phyloP scores from a whole-genome alignment of 1,140 invertebrate species.

The Cotesia glomerata region DNA sequence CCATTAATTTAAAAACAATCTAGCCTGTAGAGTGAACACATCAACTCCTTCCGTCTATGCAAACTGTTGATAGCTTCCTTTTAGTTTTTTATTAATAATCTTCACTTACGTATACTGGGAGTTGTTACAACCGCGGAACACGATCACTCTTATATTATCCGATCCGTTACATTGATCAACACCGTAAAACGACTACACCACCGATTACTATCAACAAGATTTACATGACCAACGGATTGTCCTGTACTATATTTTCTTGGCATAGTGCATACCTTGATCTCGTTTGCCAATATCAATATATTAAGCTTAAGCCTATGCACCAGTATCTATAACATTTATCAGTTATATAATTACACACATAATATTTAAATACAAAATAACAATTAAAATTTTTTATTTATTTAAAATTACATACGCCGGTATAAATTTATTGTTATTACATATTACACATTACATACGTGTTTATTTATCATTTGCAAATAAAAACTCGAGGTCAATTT shows the following conservation, averaged over 20 bases:
- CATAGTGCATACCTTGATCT: neutral
- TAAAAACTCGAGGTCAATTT: neutral
- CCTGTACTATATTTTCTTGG: neutral
- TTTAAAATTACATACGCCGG: too few relatives aligned
- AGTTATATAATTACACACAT: too few relatives aligned
- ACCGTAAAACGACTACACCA: conserved; percentile 14
- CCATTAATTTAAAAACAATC: too few relatives aligned
- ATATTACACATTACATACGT: neutral
- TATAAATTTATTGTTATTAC: neutral
- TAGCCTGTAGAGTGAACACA: neutral
- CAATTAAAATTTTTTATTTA: too few relatives aligned
- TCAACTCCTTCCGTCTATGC: conserved; percentile 4
- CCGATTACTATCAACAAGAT: conserved; percentile 28
- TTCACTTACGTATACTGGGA: conserved; percentile 1
- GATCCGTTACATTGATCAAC: conserved; percentile 32
- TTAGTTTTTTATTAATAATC: neutral
- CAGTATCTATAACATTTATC: too few relatives aligned
- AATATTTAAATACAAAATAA: too few relatives aligned
- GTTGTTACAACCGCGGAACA: conserved; percentile 16
- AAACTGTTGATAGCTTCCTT: neutral
- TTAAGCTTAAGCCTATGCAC: too few relatives aligned
- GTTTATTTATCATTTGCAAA: neutral
- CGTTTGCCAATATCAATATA: neutral
- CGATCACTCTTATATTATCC: conserved; percentile 31
- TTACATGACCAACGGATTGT: conserved; percentile 27